Evolutionary conservation across 2,113 vertebrate species (phyloP).

Genomic region (Catharus fuscescens): DNA sequence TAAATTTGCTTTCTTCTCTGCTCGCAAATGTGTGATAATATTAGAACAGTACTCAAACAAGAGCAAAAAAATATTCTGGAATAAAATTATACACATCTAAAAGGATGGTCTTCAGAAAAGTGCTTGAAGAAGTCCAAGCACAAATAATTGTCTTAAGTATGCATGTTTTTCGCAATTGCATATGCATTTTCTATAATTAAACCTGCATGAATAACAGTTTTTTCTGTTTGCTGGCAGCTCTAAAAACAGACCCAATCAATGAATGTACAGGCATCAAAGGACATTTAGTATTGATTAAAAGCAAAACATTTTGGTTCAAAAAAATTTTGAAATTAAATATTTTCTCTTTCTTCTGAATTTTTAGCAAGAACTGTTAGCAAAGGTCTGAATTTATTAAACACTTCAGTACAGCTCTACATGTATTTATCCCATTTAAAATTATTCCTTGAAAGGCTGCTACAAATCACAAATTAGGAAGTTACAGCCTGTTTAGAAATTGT

Average conservation of each 20-base stretch:
- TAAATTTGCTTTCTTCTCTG: neutral
- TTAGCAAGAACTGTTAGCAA: neutral
- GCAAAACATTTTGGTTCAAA: neutral
- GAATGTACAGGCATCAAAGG: neutral
- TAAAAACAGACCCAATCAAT: neutral
- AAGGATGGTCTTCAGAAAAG: neutral
- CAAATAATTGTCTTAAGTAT: neutral
- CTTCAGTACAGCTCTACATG: neutral
- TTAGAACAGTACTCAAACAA: neutral
- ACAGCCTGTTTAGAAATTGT: neutral
- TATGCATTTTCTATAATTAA: constrained; percentile 15
- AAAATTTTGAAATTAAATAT: neutral
- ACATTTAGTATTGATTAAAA: neutral
- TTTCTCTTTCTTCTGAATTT: neutral
- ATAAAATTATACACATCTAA: neutral
- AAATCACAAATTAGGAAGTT: neutral
- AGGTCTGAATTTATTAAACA: neutral
- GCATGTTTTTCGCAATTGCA: neutral
- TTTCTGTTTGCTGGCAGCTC: neutral
- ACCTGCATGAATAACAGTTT: neutral
- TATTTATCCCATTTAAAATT: neutral
- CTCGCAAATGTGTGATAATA: neutral
- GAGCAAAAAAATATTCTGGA: neutral
- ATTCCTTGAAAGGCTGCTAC: neutral
- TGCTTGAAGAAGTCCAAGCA: neutral